These are phyloP conservation scores for Myotis vivesi DNA, from an alignment of 2,797 vertebrate species.

Conservation along the genomic window DNA sequence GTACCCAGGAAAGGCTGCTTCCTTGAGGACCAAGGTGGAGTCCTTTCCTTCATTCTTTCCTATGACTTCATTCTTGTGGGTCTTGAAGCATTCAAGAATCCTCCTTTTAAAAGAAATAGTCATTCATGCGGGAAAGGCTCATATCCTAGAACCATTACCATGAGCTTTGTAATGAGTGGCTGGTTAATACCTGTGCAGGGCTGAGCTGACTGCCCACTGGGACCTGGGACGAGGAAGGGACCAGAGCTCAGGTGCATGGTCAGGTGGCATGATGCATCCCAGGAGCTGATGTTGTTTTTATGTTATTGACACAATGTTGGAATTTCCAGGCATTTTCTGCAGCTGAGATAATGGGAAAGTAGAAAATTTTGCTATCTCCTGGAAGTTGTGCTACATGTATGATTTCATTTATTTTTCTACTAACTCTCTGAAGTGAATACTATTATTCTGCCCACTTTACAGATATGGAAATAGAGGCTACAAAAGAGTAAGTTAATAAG, in stretches of 20 bases:
- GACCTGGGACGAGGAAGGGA: background rate
- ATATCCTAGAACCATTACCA: background rate
- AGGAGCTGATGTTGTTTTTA: background rate
- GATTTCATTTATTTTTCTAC: background rate
- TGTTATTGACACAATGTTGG: background rate
- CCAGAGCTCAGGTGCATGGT: background rate
- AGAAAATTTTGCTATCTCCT: background rate
- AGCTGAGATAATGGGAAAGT: background rate
- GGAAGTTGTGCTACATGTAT: background rate
- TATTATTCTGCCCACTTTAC: background rate
- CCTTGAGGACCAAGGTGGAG: background rate
- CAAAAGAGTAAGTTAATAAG: accelerated
- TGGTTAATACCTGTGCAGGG: background rate
- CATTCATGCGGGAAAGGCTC: background rate
- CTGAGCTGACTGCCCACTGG: background rate
- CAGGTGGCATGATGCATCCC: background rate
- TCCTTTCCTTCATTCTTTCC: background rate
- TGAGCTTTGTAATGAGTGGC: background rate
- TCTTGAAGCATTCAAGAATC: background rate
- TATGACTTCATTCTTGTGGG: background rate
- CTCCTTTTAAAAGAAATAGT: background rate
- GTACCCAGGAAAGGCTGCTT: background rate
- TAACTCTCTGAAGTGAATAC: background rate
- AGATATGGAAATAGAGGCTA: background rate
- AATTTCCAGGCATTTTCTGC: background rate